phyloP scores from a whole-genome alignment of 2,113 vertebrate species.

The Coturnix japonica region DNA sequence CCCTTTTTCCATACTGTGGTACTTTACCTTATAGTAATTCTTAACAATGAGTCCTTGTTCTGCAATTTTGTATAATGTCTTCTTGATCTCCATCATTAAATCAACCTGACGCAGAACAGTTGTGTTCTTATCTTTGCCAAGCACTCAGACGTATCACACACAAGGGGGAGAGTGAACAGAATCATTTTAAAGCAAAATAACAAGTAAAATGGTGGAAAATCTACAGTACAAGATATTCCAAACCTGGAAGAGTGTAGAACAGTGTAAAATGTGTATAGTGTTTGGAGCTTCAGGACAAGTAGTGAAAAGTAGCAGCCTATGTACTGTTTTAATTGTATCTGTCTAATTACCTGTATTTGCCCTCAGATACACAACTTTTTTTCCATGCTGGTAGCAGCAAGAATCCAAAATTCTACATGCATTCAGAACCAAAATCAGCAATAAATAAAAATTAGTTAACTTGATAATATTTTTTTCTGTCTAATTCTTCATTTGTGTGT shows the following conservation, averaged over 20 bases:
- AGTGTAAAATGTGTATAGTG: background rate
- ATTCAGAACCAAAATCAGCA: background rate
- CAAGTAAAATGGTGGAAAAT: background rate
- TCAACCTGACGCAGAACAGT: background rate
- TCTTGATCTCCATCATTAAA: conserved; percentile 14
- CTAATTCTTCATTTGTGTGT: background rate
- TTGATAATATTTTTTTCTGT: background rate
- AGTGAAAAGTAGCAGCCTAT: background rate
- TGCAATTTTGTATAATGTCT: background rate
- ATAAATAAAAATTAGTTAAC: background rate
- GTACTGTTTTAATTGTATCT: background rate
- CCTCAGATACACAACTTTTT: background rate
- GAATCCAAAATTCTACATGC: background rate
- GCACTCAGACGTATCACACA: background rate
- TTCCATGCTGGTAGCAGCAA: background rate
- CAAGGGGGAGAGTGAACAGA: background rate
- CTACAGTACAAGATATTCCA: background rate
- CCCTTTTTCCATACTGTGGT: background rate
- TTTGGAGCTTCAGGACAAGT: background rate
- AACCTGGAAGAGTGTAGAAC: background rate
- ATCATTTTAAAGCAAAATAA: background rate
- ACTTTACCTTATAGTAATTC: background rate
- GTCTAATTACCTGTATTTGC: background rate
- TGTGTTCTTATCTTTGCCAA: background rate
- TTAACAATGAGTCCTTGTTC: background rate